Evolutionary conservation across 1,140 invertebrate species (phyloP).

Genomic region (Agrilus planipennis): DNA sequence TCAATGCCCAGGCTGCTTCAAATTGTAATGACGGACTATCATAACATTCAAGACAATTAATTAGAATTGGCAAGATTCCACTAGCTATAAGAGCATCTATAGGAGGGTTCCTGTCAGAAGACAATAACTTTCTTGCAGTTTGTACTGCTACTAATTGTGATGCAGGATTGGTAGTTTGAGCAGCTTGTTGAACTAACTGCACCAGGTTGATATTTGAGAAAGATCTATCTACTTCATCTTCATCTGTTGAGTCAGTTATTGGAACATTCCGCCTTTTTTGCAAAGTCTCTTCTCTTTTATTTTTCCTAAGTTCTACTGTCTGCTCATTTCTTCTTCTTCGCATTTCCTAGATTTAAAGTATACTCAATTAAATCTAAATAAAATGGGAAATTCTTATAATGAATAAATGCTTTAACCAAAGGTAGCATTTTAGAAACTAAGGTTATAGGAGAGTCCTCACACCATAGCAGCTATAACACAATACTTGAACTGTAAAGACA

Average conservation of each 20-base stretch:
- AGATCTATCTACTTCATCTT: slow-evolving; percentile 60
- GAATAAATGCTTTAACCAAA: too few species aligned
- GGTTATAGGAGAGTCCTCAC: too few species aligned
- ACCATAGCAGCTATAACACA: too few species aligned
- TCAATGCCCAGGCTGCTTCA: slow-evolving; percentile 98
- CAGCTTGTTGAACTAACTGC: slow-evolving; percentile 62
- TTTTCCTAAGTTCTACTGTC: slow-evolving; percentile 90
- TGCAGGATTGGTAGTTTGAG: slow-evolving; percentile 51
- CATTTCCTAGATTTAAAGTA: slow-evolving; percentile 63
- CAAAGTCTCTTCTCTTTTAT: slow-evolving; percentile 92
- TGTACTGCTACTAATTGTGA: slow-evolving; percentile 73
- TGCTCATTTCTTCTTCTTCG: slow-evolving; percentile 89
- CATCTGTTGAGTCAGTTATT: slow-evolving; percentile 66
- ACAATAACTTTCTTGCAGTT: slow-evolving; percentile 84
- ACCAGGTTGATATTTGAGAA: slow-evolving; percentile 52
- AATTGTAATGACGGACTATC: slow-evolving; percentile 92
- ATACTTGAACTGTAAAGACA: too few species aligned
- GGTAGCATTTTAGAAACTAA: too few species aligned
- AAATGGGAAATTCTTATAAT: too few species aligned
- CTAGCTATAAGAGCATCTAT: slow-evolving; percentile 91
- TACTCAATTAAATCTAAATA: neutral
- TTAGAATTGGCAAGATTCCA: slow-evolving; percentile 88
- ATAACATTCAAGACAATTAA: slow-evolving; percentile 74
- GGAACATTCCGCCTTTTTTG: slow-evolving; percentile 92
- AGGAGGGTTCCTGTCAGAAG: slow-evolving; percentile 96